Evolutionary conservation across 2,888 invertebrate genomes (phyloP), one percentile per base, ranked within the genome.

Genomic region (Agapostemon virescens): DNA sequence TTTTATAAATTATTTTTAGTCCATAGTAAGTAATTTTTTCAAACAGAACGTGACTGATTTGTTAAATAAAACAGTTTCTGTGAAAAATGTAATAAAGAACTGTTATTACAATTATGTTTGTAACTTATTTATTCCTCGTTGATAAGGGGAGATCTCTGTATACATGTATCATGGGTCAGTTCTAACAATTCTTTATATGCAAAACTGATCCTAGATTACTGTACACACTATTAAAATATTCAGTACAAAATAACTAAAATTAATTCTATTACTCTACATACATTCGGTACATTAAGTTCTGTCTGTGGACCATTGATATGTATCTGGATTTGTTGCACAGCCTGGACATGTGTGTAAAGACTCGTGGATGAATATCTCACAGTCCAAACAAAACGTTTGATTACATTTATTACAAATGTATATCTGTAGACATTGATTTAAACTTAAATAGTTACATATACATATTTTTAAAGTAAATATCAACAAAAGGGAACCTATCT

Each of bases 311-410:
- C 76, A 82, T 33, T 82, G 84, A 77, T 87, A 94, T 33, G 93
- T 93, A 70, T 93, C 90, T 66, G 93, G 93, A 92, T 94, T 95
- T 3, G 96, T 95, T n/a, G 98, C 96, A 93, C 99, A 99, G 63
- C 98, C 98, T 23, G 99, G 99, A 93, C 99, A 99, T 55, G 97
- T 97, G 93, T 99, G 99, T 73, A 99, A 94, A 0, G 97, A 96
- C 87, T 98, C 97, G 86, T 99, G 98, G 55, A 99, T 96, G 91
- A 98, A 97, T 87, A 97, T 94, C 94, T 99, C 99, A 94, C 99
- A 99, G 93, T 99, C 98, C 89, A 97, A 94, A 92, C 99, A 99
- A 93, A 97, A 99, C 78, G 94, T 93, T 91, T 96, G 95, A 7
- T 92, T 93, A 93, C 99, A 99, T 26, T 95, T 95, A 49, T 94